Conservation (phyloP, 2,888 invertebrate species). For the Brachypalpus laphriformis region DNA sequence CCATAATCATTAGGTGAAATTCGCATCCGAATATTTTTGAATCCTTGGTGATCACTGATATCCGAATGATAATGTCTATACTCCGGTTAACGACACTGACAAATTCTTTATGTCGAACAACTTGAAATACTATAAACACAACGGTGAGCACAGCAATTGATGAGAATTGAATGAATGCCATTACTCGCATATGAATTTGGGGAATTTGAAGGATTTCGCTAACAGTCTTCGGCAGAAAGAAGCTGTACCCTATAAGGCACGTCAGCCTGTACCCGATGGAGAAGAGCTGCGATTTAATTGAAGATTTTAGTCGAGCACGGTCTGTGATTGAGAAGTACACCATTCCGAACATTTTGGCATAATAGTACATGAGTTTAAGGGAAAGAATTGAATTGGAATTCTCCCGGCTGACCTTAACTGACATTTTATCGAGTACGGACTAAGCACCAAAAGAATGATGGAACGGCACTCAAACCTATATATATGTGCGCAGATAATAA, state of each 20-base stretch:
- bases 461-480: no score
- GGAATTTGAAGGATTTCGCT: not conserved
- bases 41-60: constrained; percentile 16
- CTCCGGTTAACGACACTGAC: constrained; percentile 8
- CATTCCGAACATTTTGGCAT: constrained; percentile 48
- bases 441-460: not conserved
- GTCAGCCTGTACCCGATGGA: constrained; percentile 1
- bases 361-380: constrained; percentile 47
- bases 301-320: not conserved
- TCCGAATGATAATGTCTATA: constrained; percentile 12
- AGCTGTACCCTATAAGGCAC: not conserved
- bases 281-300: constrained; percentile 7
- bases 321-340: constrained; percentile 31
- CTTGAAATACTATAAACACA: constrained; percentile 11
- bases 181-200: not conserved
- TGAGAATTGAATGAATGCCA: not conserved
- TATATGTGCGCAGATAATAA: not conserved
- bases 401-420: constrained; percentile 4
- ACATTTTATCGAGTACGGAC: constrained; percentile 16
- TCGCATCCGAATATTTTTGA: constrained; percentile 6
- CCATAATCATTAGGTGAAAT: not conserved
- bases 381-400: not conserved
- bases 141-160: not conserved
- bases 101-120: constrained; percentile 1
- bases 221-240: not conserved